Evolutionary conservation across 2,888 invertebrate species (phyloP).

Genomic region (Halictus quadricinctus): DNA sequence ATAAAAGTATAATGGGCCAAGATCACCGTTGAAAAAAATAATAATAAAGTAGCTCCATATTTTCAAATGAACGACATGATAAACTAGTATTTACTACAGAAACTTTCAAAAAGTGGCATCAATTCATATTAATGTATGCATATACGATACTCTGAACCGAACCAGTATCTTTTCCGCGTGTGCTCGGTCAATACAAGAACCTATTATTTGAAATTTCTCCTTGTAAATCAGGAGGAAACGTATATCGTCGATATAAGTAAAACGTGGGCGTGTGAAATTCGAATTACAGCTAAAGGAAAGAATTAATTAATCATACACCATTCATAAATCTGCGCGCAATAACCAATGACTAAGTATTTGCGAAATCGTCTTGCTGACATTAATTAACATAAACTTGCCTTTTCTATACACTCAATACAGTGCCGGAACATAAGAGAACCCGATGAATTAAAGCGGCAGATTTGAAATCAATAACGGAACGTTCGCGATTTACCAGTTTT

Average conservation of each 20-base stretch:
- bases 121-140: conserved; percentile 8
- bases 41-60: neutral
- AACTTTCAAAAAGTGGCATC: neutral
- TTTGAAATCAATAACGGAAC: conserved; percentile 34
- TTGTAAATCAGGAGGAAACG: neutral
- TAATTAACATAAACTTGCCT: conserved; percentile 61
- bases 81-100: neutral
- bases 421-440: conserved; percentile 54
- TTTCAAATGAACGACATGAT: neutral
- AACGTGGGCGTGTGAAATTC: neutral
- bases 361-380: conserved; percentile 46
- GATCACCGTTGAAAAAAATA: neutral
- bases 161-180: conserved; percentile 8
- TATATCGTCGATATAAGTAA: neutral
- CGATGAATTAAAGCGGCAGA: conserved; percentile 50
- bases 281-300: neutral
- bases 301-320: conserved; percentile 23
- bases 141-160: neutral
- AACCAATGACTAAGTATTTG: conserved; percentile 41
- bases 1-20: conserved; percentile 2
- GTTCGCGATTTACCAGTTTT: neutral
- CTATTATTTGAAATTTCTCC: conserved; percentile 23
- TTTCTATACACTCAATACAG: conserved; percentile 41
- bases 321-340: conserved; percentile 35
- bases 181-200: conserved; percentile 22